Evolutionary conservation across 2,113 vertebrate genomes (phyloP), one percentile per base, ranked within the genome.

Genomic region (Octodon degus): DNA sequence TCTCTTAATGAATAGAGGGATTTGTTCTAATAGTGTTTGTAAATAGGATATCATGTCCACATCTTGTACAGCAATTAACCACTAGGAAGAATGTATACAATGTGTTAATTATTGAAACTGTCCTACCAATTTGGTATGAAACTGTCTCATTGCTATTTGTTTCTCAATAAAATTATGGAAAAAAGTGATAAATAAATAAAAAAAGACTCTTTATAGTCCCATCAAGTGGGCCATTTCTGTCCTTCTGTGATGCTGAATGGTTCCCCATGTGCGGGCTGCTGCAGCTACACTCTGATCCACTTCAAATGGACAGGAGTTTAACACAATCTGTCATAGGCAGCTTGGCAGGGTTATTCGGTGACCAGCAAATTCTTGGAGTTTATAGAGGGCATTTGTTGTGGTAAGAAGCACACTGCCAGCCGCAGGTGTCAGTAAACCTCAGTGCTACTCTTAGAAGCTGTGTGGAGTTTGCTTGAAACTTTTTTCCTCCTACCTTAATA

Each of bases 181-280:
- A 43, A 43, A 43, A 43, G 43, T 43, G 43, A 43, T 43, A 43
- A 43, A 43, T 43, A 43, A 43, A 43, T 43, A 43, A 43, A 43
- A 43, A 43, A 43, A 43, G 43, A 43, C 3, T 43, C 43, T 50
- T 50, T 50, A 83, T 34, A 95, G 74, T n/a, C 34, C 7, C 43
- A 90, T 22, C 63, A 94, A 96, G 62, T 63, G 74, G 67, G 67
- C 20, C 86, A 92, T 86, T 90, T 90, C 19, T 94, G 55, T 91
- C 53, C 50, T 22, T 97, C 96, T 97, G 94, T 95, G 55, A 93
- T 96, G 95, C 63, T 96, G 86, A 96, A 95, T 14, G 76, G 62
- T 72, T 79, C 72, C 79, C 79, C 37, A 22, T 10, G 58, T 50
- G 85, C 77, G 32, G 92, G 77, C 43, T 53, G 30, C 17, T 89